Evolutionary conservation across 2,113 vertebrate species (phyloP).

Genomic region (Deroptyus accipitrinus): DNA sequence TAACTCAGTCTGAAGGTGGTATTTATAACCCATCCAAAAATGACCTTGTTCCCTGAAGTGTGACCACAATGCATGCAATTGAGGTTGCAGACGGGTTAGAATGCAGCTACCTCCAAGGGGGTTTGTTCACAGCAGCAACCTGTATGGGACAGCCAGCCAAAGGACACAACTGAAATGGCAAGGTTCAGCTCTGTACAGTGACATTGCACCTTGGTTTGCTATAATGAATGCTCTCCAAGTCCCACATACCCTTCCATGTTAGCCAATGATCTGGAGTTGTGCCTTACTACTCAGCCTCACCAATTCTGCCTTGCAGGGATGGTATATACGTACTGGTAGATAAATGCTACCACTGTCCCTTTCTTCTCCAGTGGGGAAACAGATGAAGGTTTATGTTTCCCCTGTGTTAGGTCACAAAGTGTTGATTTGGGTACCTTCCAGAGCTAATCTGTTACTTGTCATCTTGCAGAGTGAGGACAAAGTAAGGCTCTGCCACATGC

Average conservation of each 20-base stretch:
- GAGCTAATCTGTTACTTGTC: conserved; percentile 25
- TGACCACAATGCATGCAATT: not conserved
- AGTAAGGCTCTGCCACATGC: conserved; percentile 43
- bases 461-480: not conserved
- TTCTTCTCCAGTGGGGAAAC: not conserved
- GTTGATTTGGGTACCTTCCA: conserved; percentile 13
- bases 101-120: not conserved
- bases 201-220: not conserved
- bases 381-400: not conserved
- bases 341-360: not conserved
- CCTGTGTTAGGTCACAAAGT: not conserved
- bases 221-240: not conserved
- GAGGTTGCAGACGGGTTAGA: not conserved
- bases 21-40: not conserved
- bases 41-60: not conserved
- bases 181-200: not conserved
- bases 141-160: not conserved
- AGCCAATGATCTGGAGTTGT: not conserved
- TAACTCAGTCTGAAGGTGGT: not conserved
- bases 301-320: not conserved
- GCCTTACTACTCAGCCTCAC: not conserved
- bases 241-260: not conserved
- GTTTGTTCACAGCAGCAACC: not conserved
- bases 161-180: not conserved
- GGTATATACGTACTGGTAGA: too few species aligned